Conservation (phyloP, 2,888 invertebrate genomes). For the Tipula confusa region DNA sequence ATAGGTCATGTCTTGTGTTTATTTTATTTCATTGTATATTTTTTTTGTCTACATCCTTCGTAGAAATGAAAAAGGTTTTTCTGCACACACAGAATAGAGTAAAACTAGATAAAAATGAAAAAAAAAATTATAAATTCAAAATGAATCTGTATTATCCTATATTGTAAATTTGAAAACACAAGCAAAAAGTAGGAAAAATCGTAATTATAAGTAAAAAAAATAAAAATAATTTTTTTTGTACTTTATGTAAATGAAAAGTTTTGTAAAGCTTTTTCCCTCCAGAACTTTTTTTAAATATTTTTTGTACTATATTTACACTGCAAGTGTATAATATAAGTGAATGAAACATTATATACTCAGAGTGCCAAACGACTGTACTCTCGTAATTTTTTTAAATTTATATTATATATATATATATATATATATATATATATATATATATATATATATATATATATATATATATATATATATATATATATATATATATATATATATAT, state of each 20-base stretch:
- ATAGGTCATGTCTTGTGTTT: conserved; percentile 16
- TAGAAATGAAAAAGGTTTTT: background rate
- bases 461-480: too few relatives aligned
- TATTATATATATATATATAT: too few relatives aligned
- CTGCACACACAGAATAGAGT: background rate
- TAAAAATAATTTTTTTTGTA: background rate
- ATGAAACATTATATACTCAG: background rate
- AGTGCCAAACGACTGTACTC: background rate
- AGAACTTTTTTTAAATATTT: background rate
- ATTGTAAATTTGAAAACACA: background rate
- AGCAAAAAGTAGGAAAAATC: background rate
- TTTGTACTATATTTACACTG: background rate
- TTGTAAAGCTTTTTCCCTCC: conserved; percentile 15
- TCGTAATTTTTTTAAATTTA: background rate
- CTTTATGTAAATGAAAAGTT: background rate
- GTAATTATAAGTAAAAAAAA: background rate
- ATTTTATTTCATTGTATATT: background rate
- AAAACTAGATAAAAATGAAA: background rate
- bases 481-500: too few relatives aligned
- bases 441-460: too few relatives aligned
- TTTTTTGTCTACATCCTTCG: background rate
- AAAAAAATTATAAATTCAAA: background rate
- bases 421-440: too few relatives aligned
- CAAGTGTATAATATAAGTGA: too few relatives aligned
- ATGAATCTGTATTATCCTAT: conserved; percentile 9